Evolutionary conservation across 2,797 vertebrate genomes (phyloP).

Genomic region (Amblyraja radiata): DNA sequence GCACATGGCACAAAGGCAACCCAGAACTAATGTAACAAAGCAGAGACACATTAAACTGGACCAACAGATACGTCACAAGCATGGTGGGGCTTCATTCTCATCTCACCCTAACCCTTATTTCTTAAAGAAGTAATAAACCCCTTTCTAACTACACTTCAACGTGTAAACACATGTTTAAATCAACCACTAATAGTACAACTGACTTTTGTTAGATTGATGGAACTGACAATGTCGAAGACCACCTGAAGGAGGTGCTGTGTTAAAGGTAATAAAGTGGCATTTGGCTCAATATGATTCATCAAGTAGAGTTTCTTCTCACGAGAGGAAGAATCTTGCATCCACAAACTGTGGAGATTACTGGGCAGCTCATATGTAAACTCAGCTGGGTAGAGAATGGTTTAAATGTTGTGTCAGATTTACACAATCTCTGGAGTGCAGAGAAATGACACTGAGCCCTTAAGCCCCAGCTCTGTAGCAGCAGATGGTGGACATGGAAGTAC

Average conservation of each 20-base stretch:
- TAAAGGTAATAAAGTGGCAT: not conserved
- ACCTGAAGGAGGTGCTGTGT: not conserved
- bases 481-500: not conserved
- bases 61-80: not conserved
- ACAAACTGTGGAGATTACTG: not conserved
- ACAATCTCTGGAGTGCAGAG: not conserved
- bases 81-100: not conserved
- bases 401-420: not conserved
- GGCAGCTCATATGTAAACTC: too few relatives aligned
- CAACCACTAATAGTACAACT: not conserved
- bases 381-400: not conserved
- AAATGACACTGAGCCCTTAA: not conserved
- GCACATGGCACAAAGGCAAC: constrained; percentile 34
- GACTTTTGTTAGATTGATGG: not conserved
- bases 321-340: not conserved
- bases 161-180: not conserved
- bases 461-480: not conserved
- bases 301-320: not conserved
- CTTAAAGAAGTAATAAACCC: not conserved
- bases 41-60: not conserved
- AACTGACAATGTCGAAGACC: not conserved
- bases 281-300: not conserved
- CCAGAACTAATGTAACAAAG: constrained; percentile 20
- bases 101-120: not conserved
- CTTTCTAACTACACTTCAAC: not conserved